Evolutionary conservation across 2,888 invertebrate genomes (phyloP), one percentile per base, ranked within the genome.

Genomic region (Parelbella ahira): DNA sequence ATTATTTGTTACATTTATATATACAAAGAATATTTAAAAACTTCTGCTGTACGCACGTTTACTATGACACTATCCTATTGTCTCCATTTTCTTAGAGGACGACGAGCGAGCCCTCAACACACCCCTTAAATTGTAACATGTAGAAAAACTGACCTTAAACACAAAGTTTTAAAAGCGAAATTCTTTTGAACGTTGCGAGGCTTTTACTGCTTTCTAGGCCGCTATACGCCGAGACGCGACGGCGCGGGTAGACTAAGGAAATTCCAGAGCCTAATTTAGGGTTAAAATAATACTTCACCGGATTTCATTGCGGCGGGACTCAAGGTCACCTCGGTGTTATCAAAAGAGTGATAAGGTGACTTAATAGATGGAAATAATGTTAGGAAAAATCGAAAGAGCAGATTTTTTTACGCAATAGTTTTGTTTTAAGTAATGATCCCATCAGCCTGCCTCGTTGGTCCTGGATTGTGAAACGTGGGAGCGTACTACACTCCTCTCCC

Each of bases 1-100:
- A n/a, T n/a, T n/a, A n/a, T n/a, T n/a, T n/a, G n/a, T n/a, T n/a
- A n/a, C n/a, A n/a, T n/a, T n/a, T n/a, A n/a, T n/a, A n/a, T n/a
- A n/a, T n/a, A n/a, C n/a, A n/a, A n/a, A n/a, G n/a, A n/a, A n/a
- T n/a, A n/a, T n/a, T n/a, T n/a, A n/a, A n/a, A n/a, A n/a, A n/a
- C n/a, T n/a, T 76, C 69, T 68, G 7, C 49, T 37, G 45, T 36
- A 37, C 44, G 30, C 1, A 0, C 56, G 48, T 71, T 60, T 74
- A 75, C 82, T 79, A 50, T 62, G 68, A 68, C 71, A 74, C 79
- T 76, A 81, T 81, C 75, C 74, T 76, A 76, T 79, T 75, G 77
- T 82, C 82, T 81, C 75, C 74, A 73, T 78, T 81, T 81, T 81
- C 73, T 76, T 73, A 82, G 75, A 81, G 78, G 78, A 81, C 80